Evolutionary conservation across 2,113 vertebrate genomes (phyloP).

Genomic region (Charadrius vociferus): DNA sequence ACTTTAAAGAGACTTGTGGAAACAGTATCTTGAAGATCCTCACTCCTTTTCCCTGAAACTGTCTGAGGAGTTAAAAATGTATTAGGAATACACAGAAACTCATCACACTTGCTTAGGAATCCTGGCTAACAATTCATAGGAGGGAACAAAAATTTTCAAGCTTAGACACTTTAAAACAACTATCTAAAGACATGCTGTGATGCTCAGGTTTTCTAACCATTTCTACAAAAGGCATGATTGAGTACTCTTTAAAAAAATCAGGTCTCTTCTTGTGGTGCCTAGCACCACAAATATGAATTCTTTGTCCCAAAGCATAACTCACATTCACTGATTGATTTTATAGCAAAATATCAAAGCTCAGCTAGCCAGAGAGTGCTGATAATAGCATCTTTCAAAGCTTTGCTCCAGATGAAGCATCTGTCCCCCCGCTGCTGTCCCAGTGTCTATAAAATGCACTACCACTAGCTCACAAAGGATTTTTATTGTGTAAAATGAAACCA

Average conservation of each 20-base stretch:
- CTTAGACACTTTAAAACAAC: neutral
- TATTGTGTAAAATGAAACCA: slow-evolving; percentile 8
- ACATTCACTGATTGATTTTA: neutral
- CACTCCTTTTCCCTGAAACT: neutral
- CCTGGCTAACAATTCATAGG: neutral
- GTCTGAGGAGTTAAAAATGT: neutral
- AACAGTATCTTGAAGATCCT: neutral
- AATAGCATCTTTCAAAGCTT: neutral
- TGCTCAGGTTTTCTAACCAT: neutral
- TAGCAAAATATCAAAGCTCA: neutral
- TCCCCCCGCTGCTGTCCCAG: neutral
- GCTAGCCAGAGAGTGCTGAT: slow-evolving; percentile 8
- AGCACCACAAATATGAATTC: neutral
- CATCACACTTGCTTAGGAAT: neutral
- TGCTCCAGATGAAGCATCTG: slow-evolving; percentile 26
- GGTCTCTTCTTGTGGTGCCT: neutral
- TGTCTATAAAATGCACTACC: neutral
- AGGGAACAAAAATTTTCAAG: neutral
- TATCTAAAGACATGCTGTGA: neutral
- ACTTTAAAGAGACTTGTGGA: neutral
- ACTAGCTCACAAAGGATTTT: neutral
- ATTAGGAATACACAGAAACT: neutral
- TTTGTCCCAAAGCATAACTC: neutral
- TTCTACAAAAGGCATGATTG: neutral
- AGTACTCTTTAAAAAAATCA: neutral